Conservation (phyloP, 2,113 vertebrate genomes). For the Oophaga pumilio region DNA sequence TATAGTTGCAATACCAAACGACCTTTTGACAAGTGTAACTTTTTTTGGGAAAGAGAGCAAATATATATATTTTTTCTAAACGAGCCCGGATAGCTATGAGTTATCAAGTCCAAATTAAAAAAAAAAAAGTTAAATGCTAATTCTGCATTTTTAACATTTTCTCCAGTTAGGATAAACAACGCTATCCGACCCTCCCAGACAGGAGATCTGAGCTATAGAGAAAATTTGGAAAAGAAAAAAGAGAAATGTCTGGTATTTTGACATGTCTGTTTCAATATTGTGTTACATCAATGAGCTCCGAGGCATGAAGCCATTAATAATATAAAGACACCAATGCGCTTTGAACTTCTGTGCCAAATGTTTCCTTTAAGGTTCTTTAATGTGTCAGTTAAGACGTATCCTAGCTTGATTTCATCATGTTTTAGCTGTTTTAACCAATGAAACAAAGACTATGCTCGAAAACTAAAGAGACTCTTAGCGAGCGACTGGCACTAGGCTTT, state of each 20-base stretch:
- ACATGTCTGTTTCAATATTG: not conserved
- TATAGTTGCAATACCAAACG: too few species aligned
- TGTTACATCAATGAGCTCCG: constrained; percentile 3
- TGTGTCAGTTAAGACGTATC: constrained; percentile 9
- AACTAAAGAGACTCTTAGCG: constrained; percentile 26
- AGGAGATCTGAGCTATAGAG: not conserved
- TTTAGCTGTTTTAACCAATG: constrained; percentile 35
- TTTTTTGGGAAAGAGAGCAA: too few species aligned
- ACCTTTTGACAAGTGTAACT: too few species aligned
- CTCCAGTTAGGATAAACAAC: not conserved
- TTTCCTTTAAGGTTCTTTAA: not conserved
- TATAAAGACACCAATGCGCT: not conserved
- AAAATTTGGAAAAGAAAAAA: not conserved
- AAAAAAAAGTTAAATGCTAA: not conserved
- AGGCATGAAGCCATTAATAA: not conserved
- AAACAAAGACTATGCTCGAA: constrained; percentile 6
- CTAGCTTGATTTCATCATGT: constrained; percentile 8
- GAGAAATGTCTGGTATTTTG: not conserved
- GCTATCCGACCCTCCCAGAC: not conserved
- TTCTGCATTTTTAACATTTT: not conserved
- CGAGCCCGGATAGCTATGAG: too few species aligned
- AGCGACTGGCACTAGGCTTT: constrained; percentile 37
- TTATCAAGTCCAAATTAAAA: too few species aligned
- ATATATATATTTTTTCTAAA: too few species aligned
- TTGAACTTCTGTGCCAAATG: constrained; percentile 1